These are phyloP conservation scores for Monochamus saltuarius DNA, from an alignment of 1,140 invertebrate genomes.

Conservation along the genomic window DNA sequence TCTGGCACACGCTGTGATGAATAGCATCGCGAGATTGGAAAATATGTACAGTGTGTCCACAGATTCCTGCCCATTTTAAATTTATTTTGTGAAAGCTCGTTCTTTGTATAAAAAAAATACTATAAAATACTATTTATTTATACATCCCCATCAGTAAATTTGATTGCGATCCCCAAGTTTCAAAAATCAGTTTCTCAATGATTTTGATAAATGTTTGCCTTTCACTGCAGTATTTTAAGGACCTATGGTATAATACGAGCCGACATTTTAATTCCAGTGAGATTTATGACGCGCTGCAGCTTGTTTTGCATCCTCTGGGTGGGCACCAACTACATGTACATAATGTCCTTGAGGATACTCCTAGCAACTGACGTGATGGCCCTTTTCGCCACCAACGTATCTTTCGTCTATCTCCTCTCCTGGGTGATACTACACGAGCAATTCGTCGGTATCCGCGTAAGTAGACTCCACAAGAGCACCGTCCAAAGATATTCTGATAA, in stretches of 20 bases:
- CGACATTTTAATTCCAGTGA: slow-evolving; percentile 57
- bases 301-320: slow-evolving; percentile 90
- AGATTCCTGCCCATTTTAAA: too few species aligned
- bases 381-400: slow-evolving; percentile 89
- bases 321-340: slow-evolving; percentile 90
- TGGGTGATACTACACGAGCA: slow-evolving; percentile 96
- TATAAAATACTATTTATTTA: too few species aligned
- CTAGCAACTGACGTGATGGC: slow-evolving; percentile 90
- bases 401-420: slow-evolving; percentile 89
- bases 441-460: slow-evolving; percentile 92
- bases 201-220: too few species aligned
- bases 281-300: slow-evolving; percentile 81
- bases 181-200: too few species aligned
- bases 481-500: too few species aligned
- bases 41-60: too few species aligned
- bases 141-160: too few species aligned
- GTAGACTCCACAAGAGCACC: slow-evolving; percentile 44
- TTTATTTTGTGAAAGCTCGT: too few species aligned
- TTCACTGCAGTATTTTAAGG: too few species aligned
- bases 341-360: slow-evolving; percentile 79
- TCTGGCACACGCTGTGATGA: too few species aligned
- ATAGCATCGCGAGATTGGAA: neutral
- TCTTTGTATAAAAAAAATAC: too few species aligned
- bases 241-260: slow-evolving; percentile 5
- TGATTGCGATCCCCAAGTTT: too few species aligned